These are phyloP conservation scores for Doris montereyensis DNA, from an alignment of 2,888 invertebrate species.

Conservation along the genomic window DNA sequence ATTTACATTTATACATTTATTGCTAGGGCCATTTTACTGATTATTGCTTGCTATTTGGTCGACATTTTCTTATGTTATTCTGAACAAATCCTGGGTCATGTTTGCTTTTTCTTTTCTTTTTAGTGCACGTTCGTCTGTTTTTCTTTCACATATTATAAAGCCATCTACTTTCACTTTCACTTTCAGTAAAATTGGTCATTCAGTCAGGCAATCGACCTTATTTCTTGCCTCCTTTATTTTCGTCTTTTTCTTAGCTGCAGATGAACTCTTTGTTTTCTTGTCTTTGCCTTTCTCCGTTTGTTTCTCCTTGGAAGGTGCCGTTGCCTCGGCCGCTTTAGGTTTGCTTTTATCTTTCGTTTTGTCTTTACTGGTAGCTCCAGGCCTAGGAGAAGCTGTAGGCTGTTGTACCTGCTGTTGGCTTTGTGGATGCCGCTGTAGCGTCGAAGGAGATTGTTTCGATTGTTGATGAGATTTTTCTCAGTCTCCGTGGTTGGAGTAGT, in stretches of 20 bases:
- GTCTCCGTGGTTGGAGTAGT: not conserved
- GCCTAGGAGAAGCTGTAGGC: not conserved
- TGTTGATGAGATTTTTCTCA: too few relatives aligned
- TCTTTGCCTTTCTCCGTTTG: conserved; percentile 5
- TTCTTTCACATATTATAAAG: not conserved
- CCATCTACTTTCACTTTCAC: not conserved
- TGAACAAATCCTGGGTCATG: too few relatives aligned
- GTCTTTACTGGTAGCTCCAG: not conserved
- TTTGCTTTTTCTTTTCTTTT: too few relatives aligned
- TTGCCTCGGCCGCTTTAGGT: conserved; percentile 23
- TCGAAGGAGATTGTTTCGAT: too few relatives aligned
- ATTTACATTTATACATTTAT: too few relatives aligned
- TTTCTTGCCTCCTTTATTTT: not conserved
- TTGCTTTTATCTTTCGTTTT: not conserved
- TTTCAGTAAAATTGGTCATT: not conserved
- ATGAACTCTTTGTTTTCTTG: not conserved
- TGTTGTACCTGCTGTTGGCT: not conserved
- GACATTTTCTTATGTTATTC: too few relatives aligned
- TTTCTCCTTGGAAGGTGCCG: not conserved
- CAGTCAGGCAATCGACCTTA: not conserved
- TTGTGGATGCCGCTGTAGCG: too few relatives aligned
- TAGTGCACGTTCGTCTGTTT: not conserved
- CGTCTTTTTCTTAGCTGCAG: not conserved
- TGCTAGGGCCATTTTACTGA: too few relatives aligned
- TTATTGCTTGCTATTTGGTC: too few relatives aligned